Evolutionary conservation across 2,888 invertebrate species (phyloP), one percentile per base, ranked within the genome.

Genomic region (Drosophila atripex): DNA sequence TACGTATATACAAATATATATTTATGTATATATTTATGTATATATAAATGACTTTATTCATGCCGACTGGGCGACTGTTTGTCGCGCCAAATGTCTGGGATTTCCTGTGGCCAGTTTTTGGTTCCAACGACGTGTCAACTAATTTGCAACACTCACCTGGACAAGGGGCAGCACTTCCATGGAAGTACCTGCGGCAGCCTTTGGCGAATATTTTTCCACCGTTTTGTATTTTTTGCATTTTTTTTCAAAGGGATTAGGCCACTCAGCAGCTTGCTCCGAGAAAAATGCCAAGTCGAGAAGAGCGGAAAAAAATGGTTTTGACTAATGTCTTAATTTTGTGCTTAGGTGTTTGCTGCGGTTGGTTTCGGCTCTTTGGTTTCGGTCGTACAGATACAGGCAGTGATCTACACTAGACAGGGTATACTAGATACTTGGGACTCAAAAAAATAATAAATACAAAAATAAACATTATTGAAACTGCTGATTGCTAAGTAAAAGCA

Each of bases 101-200:
- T 52, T 65, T 65, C 64, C 57, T 51, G 68, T 54, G 45, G 54
- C 50, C 49, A 14, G 28, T n/a, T 14, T 21, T 35, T 16, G 21
- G 12, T 14, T 18, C 57, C 55, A 55, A 64, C 72, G 73, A 89
- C 88, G 89, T 90, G 90, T 89, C 89, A 90, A 90, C 90, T 88
- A 90, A 89, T 90, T 90, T 90, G 90, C 90, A 90, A 83, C 90
- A 87, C 86, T 88, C 79, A 64, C 74, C 74, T 72, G 74, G 73
- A 56, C 71, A 25, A 32, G 50, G 53, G 38, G 49, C 57, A 54
- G 54, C 86, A 75, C 70, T 87, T 80, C 80, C 72, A 66, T 86
- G 87, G 87, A 80, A 80, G 69, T 75, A 85, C 82, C 78, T 85
- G 82, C 79, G 79, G 76, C 82, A 65, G 73, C 64, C 61, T 75